Conservation (phyloP, 2,888 invertebrate genomes). For the Resseliella maxima region DNA sequence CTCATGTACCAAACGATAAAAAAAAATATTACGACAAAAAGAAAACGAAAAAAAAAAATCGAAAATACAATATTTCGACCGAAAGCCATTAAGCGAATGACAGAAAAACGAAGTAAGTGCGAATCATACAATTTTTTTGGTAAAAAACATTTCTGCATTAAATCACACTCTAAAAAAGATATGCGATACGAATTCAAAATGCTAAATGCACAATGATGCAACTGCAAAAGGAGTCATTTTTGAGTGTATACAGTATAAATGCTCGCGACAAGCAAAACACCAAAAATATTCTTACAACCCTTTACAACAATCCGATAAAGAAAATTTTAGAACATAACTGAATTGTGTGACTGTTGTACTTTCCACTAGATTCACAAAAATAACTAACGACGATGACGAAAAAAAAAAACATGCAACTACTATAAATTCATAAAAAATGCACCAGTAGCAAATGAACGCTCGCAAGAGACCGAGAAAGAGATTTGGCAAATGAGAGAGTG, state of each 20-base stretch:
- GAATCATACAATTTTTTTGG: conserved; percentile 38
- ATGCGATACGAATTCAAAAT: not conserved
- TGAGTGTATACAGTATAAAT: not conserved
- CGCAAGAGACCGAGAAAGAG: not conserved
- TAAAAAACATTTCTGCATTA: not conserved
- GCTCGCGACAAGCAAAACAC: not conserved
- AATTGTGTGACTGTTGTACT: conserved; percentile 49
- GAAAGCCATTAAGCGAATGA: conserved; percentile 7
- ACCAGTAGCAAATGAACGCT: not conserved
- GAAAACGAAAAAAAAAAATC: not conserved
- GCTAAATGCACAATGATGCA: not conserved
- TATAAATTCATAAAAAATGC: not conserved
- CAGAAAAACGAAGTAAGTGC: conserved; percentile 25
- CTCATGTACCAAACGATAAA: not conserved
- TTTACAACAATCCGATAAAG: conserved; percentile 36
- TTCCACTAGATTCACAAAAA: conserved; percentile 11
- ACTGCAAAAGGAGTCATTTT: not conserved
- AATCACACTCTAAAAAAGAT: not conserved
- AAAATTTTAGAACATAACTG: conserved; percentile 42
- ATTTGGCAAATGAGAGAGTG: not conserved
- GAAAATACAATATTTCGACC: not conserved
- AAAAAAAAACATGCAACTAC: not conserved
- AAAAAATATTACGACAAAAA: not conserved
- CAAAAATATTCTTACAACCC: conserved; percentile 31
- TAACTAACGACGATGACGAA: not conserved